Evolutionary conservation across 2,888 invertebrate genomes (phyloP).

Genomic region (Brenthis ino): DNA sequence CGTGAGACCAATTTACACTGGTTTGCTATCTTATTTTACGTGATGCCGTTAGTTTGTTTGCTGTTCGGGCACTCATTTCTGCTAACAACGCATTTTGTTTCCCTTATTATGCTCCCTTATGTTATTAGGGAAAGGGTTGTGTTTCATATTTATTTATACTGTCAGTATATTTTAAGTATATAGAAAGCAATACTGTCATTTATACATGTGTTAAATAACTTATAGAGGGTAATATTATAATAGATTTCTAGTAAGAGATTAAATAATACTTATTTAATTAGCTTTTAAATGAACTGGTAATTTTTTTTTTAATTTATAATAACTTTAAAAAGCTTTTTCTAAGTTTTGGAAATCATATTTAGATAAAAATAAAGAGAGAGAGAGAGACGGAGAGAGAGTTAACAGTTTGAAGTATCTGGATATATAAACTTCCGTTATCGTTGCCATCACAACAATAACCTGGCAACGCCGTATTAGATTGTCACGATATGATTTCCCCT

Average conservation of each 20-base stretch:
- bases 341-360: no score
- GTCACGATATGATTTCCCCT: constrained; percentile 72
- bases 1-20: constrained; percentile 49
- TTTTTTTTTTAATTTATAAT: no score
- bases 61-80: constrained; percentile 60
- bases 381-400: no score
- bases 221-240: no score
- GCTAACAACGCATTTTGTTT: constrained; percentile 56
- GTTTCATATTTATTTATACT: constrained; percentile 32
- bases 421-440: constrained; percentile 45
- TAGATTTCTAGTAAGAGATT: no score
- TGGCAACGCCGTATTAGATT: constrained; percentile 70
- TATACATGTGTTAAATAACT: no score
- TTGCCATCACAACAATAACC: constrained; percentile 75
- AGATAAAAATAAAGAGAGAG: no score
- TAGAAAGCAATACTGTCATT: not conserved
- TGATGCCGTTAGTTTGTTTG: constrained; percentile 69
- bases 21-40: constrained; percentile 57
- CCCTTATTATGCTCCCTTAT: constrained; percentile 47
- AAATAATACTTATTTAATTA: no score
- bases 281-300: no score
- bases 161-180: constrained; percentile 2
- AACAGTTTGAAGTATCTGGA: no score
- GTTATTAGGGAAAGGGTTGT: constrained; percentile 44
- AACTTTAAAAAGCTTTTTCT: no score